Conservation (phyloP, 2,797 vertebrate species). For the Acanthopagrus latus region DNA sequence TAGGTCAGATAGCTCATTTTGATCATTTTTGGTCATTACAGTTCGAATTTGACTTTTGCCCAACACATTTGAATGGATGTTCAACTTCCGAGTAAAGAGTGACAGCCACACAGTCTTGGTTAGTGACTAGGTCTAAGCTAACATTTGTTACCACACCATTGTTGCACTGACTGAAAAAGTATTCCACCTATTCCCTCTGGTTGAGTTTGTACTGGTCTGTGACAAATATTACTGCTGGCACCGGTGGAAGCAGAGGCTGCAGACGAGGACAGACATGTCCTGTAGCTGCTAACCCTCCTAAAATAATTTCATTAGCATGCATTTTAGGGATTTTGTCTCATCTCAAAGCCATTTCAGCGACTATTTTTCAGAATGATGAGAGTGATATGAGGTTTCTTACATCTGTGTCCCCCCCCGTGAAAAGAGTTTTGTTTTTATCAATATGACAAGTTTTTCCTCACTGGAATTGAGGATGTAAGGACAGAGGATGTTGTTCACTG, state of each 20-base stretch:
- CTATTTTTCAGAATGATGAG: not conserved
- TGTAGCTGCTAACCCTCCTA: slow-evolving; percentile 31
- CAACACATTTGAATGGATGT: no score
- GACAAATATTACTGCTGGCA: slow-evolving; percentile 40
- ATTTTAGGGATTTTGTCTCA: slow-evolving; percentile 31
- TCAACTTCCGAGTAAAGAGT: no score
- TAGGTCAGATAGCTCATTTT: no score
- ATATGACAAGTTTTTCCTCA: no score
- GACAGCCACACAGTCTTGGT: not conserved
- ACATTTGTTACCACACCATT: not conserved
- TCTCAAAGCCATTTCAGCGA: slow-evolving; percentile 4
- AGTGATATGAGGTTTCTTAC: not conserved
- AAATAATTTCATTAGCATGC: slow-evolving; percentile 45
- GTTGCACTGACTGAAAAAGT: slow-evolving; percentile 9
- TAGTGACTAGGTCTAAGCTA: not conserved
- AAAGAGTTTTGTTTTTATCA: no score
- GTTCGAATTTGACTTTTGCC: no score
- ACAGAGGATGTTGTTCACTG: no score
- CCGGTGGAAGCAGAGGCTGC: slow-evolving; percentile 16
- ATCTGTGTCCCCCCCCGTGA: no score
- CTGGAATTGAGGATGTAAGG: no score
- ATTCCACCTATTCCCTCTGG: slow-evolving; percentile 13
- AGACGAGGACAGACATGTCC: slow-evolving; percentile 41
- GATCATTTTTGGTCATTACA: no score
- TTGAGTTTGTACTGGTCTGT: slow-evolving; percentile 35